Percentiles rank a stretch among this genome's conserved stretches.
phyloP scores from a whole-genome alignment of 92 coral and sea anemone genomes.

The Galaxea fascicularis region DNA sequence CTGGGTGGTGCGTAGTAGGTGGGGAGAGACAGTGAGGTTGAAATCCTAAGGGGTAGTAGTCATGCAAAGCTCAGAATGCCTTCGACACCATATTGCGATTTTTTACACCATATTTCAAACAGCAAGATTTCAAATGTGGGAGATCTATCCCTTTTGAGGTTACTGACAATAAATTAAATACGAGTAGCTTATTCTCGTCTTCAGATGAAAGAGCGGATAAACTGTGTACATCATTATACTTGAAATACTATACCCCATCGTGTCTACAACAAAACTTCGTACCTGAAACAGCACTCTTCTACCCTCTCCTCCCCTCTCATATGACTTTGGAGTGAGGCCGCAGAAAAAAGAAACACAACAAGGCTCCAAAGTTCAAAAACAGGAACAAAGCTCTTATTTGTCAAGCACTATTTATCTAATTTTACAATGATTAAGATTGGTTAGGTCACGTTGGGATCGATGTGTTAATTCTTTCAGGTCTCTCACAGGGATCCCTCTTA shows the following conservation, averaged over 20 bases:
- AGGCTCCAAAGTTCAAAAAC: neutral
- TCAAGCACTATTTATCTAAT: neutral
- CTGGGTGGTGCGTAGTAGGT: no score
- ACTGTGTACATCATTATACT: neutral
- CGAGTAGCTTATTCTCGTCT: no score
- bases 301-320: neutral
- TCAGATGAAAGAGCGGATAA: neutral
- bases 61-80: no score
- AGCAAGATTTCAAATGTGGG: no score
- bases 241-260: neutral
- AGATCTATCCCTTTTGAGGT: no score
- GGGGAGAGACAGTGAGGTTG: no score
- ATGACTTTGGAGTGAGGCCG: neutral
- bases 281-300: neutral
- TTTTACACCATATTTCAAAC: no score
- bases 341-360: neutral
- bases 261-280: neutral
- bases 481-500: neutral
- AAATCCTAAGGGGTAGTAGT: no score
- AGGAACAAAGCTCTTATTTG: neutral
- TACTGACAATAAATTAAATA: no score
- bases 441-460: neutral
- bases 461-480: neutral
- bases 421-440: neutral
- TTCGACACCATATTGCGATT: no score